phyloP scores from a whole-genome alignment of 2,888 invertebrate genomes.

The Ferrisia virgata region DNA sequence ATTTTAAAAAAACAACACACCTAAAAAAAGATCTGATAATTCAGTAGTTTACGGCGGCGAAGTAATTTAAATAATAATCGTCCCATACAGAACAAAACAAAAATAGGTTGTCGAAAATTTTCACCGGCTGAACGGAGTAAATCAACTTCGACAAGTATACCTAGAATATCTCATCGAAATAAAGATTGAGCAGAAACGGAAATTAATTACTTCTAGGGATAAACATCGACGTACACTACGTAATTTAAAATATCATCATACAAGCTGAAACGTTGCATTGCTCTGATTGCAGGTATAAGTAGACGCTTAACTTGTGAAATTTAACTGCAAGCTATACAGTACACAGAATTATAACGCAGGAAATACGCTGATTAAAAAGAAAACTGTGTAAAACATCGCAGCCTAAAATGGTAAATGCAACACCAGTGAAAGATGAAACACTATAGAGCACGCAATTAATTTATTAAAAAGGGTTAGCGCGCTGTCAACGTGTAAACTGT shows the following conservation, averaged over 20 bases:
- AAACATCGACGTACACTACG: no score
- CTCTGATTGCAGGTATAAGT: no score
- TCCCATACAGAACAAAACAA: neutral
- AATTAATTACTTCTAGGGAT: neutral
- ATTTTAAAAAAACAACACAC: neutral
- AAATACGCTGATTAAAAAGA: neutral
- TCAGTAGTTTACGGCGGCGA: neutral
- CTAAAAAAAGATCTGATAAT: neutral
- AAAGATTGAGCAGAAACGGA: neutral
- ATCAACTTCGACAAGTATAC: neutral
- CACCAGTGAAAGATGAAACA: neutral
- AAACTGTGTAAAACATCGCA: neutral
- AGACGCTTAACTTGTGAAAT: no score
- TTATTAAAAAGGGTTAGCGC: conserved; percentile 41
- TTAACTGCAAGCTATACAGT: no score
- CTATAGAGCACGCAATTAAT: conserved; percentile 35
- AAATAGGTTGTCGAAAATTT: neutral
- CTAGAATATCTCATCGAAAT: neutral
- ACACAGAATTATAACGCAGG: neutral
- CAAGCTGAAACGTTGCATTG: no score
- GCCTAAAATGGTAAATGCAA: neutral
- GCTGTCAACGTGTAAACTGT: neutral
- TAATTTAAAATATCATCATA: no score
- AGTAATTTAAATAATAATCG: conserved; percentile 13
- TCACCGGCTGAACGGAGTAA: neutral